A percentile compares a stretch with the other conserved stretches of the same genome.
These are phyloP conservation scores for Porphyrio hochstetteri DNA, from an alignment of 2,113 vertebrate species.

Conservation along the genomic window DNA sequence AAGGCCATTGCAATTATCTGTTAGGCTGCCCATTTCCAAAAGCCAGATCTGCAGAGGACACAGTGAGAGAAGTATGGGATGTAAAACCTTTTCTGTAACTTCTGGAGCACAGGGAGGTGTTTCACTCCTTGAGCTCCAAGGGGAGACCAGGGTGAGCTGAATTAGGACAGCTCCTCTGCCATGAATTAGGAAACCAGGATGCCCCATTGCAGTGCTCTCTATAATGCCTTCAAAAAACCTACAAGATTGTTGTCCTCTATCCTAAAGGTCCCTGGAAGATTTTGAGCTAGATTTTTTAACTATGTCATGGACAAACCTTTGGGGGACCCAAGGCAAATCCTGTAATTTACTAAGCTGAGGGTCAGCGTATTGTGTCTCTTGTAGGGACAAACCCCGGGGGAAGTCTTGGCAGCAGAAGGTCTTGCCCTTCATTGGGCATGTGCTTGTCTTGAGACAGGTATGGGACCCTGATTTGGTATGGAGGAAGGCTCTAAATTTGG, in stretches of 20 bases:
- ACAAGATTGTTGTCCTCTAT: neutral
- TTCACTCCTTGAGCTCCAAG: neutral
- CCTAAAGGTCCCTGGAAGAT: neutral
- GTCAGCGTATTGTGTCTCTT: neutral
- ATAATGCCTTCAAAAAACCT: neutral
- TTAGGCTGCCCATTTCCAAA: neutral
- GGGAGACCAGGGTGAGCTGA: neutral
- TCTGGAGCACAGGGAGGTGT: neutral
- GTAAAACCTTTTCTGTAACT: neutral
- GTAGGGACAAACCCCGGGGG: neutral
- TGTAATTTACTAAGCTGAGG: neutral
- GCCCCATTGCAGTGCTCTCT: no score
- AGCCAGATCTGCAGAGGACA: neutral
- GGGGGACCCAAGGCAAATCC: neutral
- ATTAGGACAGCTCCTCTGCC: no score
- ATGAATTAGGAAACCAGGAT: neutral
- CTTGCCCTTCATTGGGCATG: neutral
- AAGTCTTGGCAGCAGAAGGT: neutral
- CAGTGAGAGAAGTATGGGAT: accelerated
- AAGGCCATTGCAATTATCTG: neutral
- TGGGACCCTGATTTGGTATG: neutral
- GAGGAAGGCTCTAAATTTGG: neutral
- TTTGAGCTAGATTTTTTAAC: neutral
- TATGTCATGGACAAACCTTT: neutral
- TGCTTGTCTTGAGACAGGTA: neutral